Evolutionary conservation across 2,888 invertebrate genomes (phyloP).

Genomic region (Meiosimyza platycephala): DNA sequence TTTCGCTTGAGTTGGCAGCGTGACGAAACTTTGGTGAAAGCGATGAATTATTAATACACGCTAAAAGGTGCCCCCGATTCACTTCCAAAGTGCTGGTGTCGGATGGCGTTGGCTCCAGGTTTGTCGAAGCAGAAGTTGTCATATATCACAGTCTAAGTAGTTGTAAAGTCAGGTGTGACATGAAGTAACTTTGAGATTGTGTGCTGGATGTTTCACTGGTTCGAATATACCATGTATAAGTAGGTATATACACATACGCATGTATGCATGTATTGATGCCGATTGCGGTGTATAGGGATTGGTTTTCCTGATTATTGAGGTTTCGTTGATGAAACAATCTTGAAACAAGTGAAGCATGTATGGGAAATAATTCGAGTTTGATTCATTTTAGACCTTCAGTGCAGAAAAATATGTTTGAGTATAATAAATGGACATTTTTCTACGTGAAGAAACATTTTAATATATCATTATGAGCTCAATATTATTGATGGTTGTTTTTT

Average conservation of each 20-base stretch:
- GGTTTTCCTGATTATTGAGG: neutral
- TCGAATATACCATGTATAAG: too few relatives aligned
- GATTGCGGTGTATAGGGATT: neutral
- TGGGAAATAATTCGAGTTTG: neutral
- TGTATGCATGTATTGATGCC: neutral
- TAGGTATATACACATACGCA: too few relatives aligned
- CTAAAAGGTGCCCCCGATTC: slow-evolving; percentile 57
- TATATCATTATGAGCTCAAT: too few relatives aligned
- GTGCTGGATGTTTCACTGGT: too few relatives aligned
- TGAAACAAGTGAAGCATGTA: neutral
- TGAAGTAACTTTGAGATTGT: slow-evolving; percentile 43
- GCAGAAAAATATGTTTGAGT: neutral
- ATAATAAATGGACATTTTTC: neutral
- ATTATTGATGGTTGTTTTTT: neutral
- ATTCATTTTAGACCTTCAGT: neutral
- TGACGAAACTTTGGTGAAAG: slow-evolving; percentile 58
- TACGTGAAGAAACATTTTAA: neutral
- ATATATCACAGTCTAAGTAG: slow-evolving; percentile 58
- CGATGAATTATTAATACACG: slow-evolving; percentile 63
- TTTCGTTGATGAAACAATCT: neutral
- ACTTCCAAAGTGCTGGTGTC: neutral
- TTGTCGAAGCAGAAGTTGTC: slow-evolving; percentile 30
- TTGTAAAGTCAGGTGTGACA: slow-evolving; percentile 63
- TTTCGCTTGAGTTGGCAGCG: slow-evolving; percentile 44
- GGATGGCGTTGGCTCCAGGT: neutral